These are phyloP conservation scores for Rhadinocentrus ornatus DNA, from an alignment of 2,797 vertebrate species.

Conservation along the genomic window DNA sequence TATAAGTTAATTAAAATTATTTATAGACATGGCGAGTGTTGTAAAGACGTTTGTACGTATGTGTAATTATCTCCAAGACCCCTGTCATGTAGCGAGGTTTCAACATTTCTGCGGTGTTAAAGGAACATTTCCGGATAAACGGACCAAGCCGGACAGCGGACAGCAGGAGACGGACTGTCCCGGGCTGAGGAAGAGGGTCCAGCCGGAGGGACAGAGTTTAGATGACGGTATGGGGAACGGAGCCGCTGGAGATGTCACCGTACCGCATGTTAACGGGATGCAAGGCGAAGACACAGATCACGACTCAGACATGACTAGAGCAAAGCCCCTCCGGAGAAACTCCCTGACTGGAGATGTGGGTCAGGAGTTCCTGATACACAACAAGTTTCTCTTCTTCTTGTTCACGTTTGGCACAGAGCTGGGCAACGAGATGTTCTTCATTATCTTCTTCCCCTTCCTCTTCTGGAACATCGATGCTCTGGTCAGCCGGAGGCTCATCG, in stretches of 20 bases:
- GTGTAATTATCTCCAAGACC: slow-evolving; percentile 87
- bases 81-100: slow-evolving; percentile 90
- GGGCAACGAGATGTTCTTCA: slow-evolving; percentile 99
- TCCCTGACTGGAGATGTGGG: slow-evolving; percentile 91
- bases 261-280: slow-evolving; percentile 46
- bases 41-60: slow-evolving; percentile 65
- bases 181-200: slow-evolving; percentile 60
- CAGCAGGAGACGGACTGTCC: slow-evolving; percentile 29
- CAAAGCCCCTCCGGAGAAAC: slow-evolving; percentile 89
- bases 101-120: slow-evolving; percentile 91
- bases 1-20: background rate
- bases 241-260: slow-evolving; percentile 38
- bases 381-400: slow-evolving; percentile 91
- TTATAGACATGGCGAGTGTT: slow-evolving; percentile 70
- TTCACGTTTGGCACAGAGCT: slow-evolving; percentile 96
- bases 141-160: slow-evolving; percentile 19
- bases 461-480: slow-evolving; percentile 96
- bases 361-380: slow-evolving; percentile 90
- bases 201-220: slow-evolving; percentile 2
- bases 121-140: slow-evolving; percentile 76
- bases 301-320: slow-evolving; percentile 34
- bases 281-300: slow-evolving; percentile 24
- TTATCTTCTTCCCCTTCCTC: slow-evolving; percentile 96
- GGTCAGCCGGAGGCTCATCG: slow-evolving; percentile 91
- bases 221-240: slow-evolving; percentile 43